phyloP scores from a whole-genome alignment of 2,797 vertebrate genomes.

The Bryconaethiops microstoma region DNA sequence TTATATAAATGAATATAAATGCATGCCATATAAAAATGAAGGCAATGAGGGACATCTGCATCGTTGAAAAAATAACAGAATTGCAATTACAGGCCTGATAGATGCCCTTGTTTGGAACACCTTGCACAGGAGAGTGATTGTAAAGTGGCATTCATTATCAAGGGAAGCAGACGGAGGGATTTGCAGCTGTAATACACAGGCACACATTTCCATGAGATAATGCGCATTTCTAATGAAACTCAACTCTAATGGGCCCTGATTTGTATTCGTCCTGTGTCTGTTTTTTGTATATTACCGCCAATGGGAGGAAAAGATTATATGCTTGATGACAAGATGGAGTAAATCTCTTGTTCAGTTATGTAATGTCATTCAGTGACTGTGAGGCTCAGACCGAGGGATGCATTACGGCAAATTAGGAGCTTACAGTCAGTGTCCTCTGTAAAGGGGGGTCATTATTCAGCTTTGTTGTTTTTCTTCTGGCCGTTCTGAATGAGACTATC shows the following conservation, averaged over 20 bases:
- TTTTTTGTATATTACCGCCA: neutral
- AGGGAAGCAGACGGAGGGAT: neutral
- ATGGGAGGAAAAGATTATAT: slow-evolving; percentile 6
- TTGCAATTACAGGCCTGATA: neutral
- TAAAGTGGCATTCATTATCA: neutral
- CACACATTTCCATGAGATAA: neutral
- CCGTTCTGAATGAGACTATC: neutral
- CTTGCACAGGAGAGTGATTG: neutral
- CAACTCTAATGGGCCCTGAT: neutral
- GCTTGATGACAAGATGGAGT: slow-evolving; percentile 11
- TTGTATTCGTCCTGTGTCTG: slow-evolving; percentile 13
- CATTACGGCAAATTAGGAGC: slow-evolving; percentile 3
- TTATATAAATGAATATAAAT: neutral
- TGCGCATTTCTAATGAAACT: neutral
- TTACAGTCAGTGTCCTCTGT: neutral
- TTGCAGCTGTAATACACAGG: neutral
- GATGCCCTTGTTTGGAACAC: neutral
- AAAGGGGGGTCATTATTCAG: neutral
- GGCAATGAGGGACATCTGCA: neutral
- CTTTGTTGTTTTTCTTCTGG: neutral
- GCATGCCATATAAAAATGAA: neutral
- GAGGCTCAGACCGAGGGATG: slow-evolving; percentile 20
- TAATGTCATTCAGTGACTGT: slow-evolving; percentile 29
- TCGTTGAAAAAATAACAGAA: neutral
- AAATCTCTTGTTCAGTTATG: slow-evolving; percentile 35